Base-by-base conservation (phyloP, 2,888 invertebrate species). In the Pinctada fucata region DNA sequence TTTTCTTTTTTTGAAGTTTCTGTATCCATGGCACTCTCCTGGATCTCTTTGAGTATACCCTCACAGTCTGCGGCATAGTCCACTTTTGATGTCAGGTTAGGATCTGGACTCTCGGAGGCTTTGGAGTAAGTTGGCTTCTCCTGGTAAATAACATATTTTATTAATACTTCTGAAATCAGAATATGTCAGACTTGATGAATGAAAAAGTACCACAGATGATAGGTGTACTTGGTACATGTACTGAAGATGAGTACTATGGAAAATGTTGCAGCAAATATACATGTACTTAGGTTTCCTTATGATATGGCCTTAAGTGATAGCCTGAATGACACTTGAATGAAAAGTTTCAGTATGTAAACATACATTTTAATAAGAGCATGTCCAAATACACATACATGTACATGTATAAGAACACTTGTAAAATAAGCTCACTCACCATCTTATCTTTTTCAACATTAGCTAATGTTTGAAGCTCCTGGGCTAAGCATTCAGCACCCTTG, bases 31-130 rank as follows among this genome's bases (percentile, higher is more conserved):
- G 77, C 78, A 45, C 79, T 52, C 3, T 82, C 81, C 3, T 78
- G 74, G n/a, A 86, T 70, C 66, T 87, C 81, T 66, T 88, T 86
- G 58, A 92, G 72, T 83, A 90, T 84, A n/a, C 82, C 78, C 52
- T 89, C 87, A 16, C 90, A 87, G 84, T 92, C 92, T n/a, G 82
- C 83, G 72, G 87, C 84, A 78, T 84, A 91, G 78, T 89, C 83
- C 4, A 83, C 83, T 3, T 73, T 79, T 8, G 49, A 52, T 45
- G 79, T 79, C 48, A 78, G 76, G 13, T 82, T 48, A 45, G 80
- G 72, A 47, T 83, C 84, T 31, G 85, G 85, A 50, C 72, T 77
- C 8, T 83, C 83, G 31, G 83, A 84, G 76, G 86, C 85, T 48
- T 84, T 79, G 3, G 75, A 71, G 48, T 83, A 82, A 8, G 84